Percentiles rank a stretch among this genome's conserved stretches.
These are phyloP conservation scores for Progne subis DNA, from an alignment of 2,113 vertebrate species.

Conservation along the genomic window DNA sequence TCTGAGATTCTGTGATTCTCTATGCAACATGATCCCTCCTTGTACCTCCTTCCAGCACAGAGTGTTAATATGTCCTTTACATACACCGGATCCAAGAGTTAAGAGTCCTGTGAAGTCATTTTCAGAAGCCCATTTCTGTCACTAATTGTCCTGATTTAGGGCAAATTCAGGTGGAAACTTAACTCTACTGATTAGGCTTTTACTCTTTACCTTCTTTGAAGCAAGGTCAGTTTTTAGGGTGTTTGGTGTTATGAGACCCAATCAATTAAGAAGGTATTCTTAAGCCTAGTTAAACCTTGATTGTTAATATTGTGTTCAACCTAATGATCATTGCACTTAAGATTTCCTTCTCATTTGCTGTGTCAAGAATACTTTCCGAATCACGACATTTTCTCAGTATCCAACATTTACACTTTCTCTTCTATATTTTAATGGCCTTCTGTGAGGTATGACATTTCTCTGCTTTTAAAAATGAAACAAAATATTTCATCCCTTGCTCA, in stretches of 20 bases:
- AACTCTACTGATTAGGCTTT: not conserved
- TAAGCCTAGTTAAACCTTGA: not conserved
- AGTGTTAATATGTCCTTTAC: not conserved
- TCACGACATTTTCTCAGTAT: not conserved
- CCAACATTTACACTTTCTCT: not conserved
- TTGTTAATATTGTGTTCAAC: not conserved
- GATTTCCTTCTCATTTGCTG: not conserved
- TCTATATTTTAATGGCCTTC: not conserved
- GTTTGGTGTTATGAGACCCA: not conserved
- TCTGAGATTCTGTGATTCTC: not conserved
- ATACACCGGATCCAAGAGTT: not conserved
- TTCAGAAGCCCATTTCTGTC: not conserved
- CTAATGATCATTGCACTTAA: not conserved
- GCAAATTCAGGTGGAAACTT: not conserved
- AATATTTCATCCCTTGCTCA: not conserved
- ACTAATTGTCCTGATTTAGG: not conserved
- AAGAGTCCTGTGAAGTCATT: not conserved
- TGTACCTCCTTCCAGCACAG: not conserved
- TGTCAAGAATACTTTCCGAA: slow-evolving; percentile 35
- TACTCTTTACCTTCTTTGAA: not conserved
- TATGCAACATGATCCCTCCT: not conserved
- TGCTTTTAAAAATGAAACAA: not conserved
- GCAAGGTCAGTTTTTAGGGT: not conserved
- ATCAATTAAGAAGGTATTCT: not conserved
- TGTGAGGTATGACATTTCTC: not conserved